Evolutionary conservation across 2,888 invertebrate species (phyloP).

Genomic region (Papilio protenor): DNA sequence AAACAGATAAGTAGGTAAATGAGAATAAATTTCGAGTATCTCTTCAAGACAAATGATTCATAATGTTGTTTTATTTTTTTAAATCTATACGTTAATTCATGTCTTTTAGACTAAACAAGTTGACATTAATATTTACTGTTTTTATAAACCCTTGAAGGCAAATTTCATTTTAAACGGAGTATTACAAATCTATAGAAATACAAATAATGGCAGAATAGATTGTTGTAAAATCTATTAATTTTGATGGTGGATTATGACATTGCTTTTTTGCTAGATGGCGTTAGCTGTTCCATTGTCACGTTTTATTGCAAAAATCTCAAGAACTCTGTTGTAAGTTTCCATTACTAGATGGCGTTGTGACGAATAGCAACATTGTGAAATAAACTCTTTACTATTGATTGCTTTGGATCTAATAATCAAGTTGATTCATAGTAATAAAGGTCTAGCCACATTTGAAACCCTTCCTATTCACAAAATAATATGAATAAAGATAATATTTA

Average conservation of each 20-base stretch:
- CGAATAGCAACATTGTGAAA: not conserved
- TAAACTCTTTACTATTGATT: not conserved
- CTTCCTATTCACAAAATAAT: not conserved
- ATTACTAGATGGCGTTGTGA: constrained; percentile 38
- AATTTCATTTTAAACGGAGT: not conserved
- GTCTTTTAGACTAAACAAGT: too few relatives aligned
- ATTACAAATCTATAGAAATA: not conserved
- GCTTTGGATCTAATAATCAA: not conserved
- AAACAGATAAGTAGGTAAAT: too few relatives aligned
- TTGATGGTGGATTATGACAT: not conserved
- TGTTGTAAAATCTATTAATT: constrained; percentile 7
- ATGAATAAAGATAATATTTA: not conserved
- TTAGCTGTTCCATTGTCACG: constrained; percentile 23
- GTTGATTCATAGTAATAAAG: not conserved
- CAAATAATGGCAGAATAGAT: not conserved
- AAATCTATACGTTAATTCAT: too few relatives aligned
- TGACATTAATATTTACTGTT: too few relatives aligned
- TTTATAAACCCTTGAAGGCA: not conserved
- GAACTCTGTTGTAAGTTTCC: constrained; percentile 20
- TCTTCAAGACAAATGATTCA: too few relatives aligned
- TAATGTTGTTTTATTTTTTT: too few relatives aligned
- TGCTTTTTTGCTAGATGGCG: constrained; percentile 40
- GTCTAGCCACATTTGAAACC: not conserved
- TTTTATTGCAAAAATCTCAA: constrained; percentile 35
- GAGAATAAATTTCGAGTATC: too few relatives aligned